Base-by-base conservation (phyloP, 2,113 vertebrate genomes). In the Alectura lathami region DNA sequence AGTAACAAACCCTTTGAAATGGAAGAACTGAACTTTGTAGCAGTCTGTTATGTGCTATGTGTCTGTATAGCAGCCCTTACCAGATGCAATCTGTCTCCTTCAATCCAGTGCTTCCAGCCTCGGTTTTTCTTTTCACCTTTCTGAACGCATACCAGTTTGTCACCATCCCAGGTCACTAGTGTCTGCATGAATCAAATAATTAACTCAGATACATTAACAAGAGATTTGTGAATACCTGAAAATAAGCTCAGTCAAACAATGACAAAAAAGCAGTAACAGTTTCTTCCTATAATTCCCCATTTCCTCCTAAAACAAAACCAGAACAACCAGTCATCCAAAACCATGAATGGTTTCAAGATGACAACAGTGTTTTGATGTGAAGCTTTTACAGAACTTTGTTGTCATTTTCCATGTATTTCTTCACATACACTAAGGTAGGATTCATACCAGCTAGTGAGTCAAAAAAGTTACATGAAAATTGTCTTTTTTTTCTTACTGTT, bases 91-190 rank as follows among this genome's bases (percentile, higher is more conserved):
- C 98, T 68, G 89, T 98, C 98, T 76, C 98, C 99, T 89, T 99
- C 99, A 13, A 99, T 98, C 99, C 99, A 99, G 1, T 99, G 98
- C 87, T 89, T 99, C 99, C 99, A 99, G 85, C 99, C 99, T 1
- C 99, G 98, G 70, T 99, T 99, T 20, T 98, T 97, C 93, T 99
- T 99, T 86, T 99, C 99, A 3, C 99, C 99, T 62, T 99, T 99
- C 97, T 99, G 99, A 53, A 99, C 98, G 64, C 98, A 98, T 66
- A 99, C 95, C 43, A 99, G 97, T 86, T 98, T 98, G 83, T 99
- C 98, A 5, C 99, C 99, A 26, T 99, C 98, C 99, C 99, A 99
- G 86, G 78, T 98, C 85, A 99, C 97, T 76, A 98, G 93, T 1
- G 98, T 97, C 99, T 99, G 97, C 53, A 88, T 83, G 13, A 91